Conservation (phyloP, 2,888 invertebrate genomes). For the Nephrotoma appendiculata region DNA sequence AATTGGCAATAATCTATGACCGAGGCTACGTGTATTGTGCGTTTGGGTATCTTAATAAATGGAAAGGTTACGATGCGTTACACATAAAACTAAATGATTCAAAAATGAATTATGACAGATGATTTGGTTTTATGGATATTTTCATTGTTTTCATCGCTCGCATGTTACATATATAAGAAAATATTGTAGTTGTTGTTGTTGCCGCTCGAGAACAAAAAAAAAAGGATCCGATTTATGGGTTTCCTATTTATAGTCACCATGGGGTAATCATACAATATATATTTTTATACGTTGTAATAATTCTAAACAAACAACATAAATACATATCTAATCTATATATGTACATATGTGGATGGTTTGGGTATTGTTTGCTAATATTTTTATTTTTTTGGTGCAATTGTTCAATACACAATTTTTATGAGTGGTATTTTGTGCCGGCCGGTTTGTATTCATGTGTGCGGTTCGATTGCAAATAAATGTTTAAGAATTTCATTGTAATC, state of each 20-base stretch:
- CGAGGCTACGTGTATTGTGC: background rate
- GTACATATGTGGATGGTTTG: background rate
- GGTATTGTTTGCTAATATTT: background rate
- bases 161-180: background rate
- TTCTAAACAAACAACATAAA: background rate
- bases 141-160: background rate
- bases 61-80: background rate
- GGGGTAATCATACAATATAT: background rate
- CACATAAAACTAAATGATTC: background rate
- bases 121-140: background rate
- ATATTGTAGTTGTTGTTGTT: background rate
- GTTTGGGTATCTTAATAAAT: background rate
- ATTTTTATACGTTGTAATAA: background rate
- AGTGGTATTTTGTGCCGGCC: background rate
- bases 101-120: background rate
- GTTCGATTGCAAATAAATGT: background rate
- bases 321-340: background rate
- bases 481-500: background rate
- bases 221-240: background rate
- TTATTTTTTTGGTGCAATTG: background rate
- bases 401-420: background rate
- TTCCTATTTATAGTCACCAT: background rate
- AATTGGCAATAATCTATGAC: background rate
- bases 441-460: background rate
- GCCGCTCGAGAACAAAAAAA: background rate